Evolutionary conservation across 2,797 vertebrate genomes (phyloP), one percentile per base, ranked within the genome.

Genomic region (Anguilla megastoma): DNA sequence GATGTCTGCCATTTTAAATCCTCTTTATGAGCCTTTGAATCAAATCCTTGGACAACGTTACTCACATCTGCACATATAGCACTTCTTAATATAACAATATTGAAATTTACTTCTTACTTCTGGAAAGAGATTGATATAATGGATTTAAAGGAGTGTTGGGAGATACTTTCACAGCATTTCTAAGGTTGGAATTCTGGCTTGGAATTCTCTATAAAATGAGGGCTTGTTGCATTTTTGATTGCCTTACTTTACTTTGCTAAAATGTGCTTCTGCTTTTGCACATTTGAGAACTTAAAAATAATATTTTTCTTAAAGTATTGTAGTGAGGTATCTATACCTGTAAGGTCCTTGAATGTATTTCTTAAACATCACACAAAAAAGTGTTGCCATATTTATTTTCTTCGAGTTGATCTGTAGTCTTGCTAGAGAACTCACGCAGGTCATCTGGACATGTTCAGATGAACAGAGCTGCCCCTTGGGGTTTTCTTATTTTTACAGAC

Each of bases 301-400:
- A 91, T 94, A 95, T 94, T 95, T 96, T 94, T 92, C 94, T 95
- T 94, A 91, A 92, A 94, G 86, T 94, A 92, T 93, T 95, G 91
- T 94, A 93, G 91, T 87, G 92, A 94, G 91, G 92, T 93, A 92
- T 92, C 91, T 94, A 92, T 94, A 90, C 94, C 92, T 94, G 89
- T 93, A 93, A 94, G 93, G 95, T 96, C 94, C 94, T 88, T 95
- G 95, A 96, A 96, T 95, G 95, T 95, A 96, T 94, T 95, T 94
- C 92, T 93, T 92, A 94, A 94, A 86, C 90, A 89, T 93, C 85
- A 90, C 89, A 92, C 92, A 88, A 87, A 90, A 91, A 89, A 58
- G 89, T 91, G 90, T 91, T 92, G 90, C 91, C 90, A 90, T 71
- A 56, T 18, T 92, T 91, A 87, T 91, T 91, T 90, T 71, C 92